These are phyloP conservation scores for Rhinatrema bivittatum DNA, from an alignment of 2,797 vertebrate species.

Conservation along the genomic window DNA sequence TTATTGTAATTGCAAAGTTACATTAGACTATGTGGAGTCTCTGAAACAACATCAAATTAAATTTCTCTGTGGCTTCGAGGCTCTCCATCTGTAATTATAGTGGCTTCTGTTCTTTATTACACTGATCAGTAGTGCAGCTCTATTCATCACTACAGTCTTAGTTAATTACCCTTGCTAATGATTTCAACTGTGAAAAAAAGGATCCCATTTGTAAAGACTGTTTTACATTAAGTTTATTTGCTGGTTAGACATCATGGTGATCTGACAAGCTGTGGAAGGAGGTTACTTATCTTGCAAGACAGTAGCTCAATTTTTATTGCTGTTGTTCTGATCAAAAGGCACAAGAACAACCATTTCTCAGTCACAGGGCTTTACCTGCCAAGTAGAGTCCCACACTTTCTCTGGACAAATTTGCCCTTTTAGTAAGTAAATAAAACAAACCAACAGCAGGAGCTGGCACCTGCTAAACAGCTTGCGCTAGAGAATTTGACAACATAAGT, in stretches of 20 bases:
- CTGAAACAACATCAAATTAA: conserved; percentile 27
- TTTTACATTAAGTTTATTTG: conserved; percentile 26
- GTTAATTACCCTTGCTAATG: conserved; percentile 53
- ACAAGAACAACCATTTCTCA: conserved; percentile 6
- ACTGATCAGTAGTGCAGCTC: conserved; percentile 38
- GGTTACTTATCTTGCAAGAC: conserved; percentile 9
- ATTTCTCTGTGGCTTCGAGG: conserved; percentile 39
- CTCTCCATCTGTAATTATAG: conserved; percentile 48
- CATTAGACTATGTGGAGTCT: conserved; percentile 31
- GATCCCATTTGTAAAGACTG: conserved; percentile 29
- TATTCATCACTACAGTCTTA: conserved; percentile 43
- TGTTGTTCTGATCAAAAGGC: conserved; percentile 8
- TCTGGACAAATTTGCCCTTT: too few species aligned
- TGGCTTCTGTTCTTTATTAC: conserved; percentile 50
- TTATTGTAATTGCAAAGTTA: conserved; percentile 33
- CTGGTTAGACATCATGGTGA: conserved; percentile 16
- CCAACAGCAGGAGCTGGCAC: too few species aligned
- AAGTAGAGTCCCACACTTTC: too few species aligned
- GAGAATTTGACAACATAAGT: too few species aligned
- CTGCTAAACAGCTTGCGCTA: too few species aligned
- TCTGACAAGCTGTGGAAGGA: conserved; percentile 19
- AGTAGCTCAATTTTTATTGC: conserved; percentile 6
- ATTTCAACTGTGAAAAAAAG: conserved; percentile 41
- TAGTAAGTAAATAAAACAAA: too few species aligned
- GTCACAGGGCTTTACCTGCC: conserved; percentile 17